Evolutionary conservation across 1,140 invertebrate species (phyloP).

Genomic region (Caenorhabditis remanei): DNA sequence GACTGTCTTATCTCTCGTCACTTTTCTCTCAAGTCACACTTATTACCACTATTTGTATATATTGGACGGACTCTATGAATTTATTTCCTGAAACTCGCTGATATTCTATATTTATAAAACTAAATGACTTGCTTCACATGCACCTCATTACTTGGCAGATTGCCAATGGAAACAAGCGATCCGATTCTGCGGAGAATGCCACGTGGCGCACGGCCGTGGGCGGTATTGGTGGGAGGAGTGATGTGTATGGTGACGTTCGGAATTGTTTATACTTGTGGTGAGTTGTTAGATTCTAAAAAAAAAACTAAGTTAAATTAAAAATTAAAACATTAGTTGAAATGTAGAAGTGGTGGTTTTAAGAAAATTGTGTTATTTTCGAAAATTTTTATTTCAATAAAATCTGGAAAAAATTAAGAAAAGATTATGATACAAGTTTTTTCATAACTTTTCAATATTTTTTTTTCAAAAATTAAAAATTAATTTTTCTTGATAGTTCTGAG

Average conservation of each 20-base stretch:
- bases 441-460: too few relatives aligned
- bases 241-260: constrained; percentile 64
- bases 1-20: neutral
- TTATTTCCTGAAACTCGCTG: neutral
- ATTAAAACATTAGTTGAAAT: neutral
- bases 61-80: neutral
- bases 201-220: constrained; percentile 19
- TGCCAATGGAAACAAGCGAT: constrained; percentile 63
- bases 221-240: constrained; percentile 63
- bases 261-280: constrained; percentile 66
- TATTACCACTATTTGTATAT: neutral
- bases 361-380: too few relatives aligned
- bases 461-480: too few relatives aligned
- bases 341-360: neutral
- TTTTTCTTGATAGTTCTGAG: too few relatives aligned
- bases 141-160: constrained; percentile 18
- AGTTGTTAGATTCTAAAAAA: constrained; percentile 1
- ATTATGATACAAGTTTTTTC: neutral
- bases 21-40: neutral
- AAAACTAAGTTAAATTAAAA: neutral
- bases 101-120: neutral
- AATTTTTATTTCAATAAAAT: neutral
- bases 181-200: constrained; percentile 52
- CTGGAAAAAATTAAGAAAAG: neutral
- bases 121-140: constrained; percentile 18